Percentiles rank a stretch among this genome's conserved stretches.
phyloP scores from a whole-genome alignment of 30 jellyfish, hydroid and myxozoan genomes.

The Hydra vulgaris region DNA sequence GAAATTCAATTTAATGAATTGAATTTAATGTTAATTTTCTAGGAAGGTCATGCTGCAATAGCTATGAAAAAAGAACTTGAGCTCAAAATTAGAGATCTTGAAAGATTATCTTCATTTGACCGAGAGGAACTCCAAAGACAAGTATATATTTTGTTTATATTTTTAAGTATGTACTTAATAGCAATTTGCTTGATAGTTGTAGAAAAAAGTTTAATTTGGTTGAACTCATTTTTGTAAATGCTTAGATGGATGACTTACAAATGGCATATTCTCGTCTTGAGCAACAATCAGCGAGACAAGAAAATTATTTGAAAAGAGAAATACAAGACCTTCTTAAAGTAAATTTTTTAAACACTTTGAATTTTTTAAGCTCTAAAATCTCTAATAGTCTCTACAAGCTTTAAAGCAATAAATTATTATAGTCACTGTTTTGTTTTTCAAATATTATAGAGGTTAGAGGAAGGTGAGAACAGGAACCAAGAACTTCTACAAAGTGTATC shows the following conservation, averaged over 20 bases:
- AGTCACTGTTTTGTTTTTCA: not conserved
- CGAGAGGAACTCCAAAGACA: conserved; percentile 30
- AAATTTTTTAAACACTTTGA: not conserved
- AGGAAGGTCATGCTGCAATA: conserved; percentile 25
- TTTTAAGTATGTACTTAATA: no score
- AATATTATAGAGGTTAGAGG: conserved; percentile 61
- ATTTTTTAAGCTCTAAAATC: not conserved
- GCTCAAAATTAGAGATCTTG: conserved; percentile 21
- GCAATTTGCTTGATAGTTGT: not conserved
- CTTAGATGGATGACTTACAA: conserved; percentile 70
- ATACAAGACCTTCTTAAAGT: conserved; percentile 63
- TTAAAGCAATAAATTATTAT: no score
- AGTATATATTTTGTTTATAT: no score
- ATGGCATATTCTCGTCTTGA: conserved; percentile 36
- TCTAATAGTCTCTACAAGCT: no score
- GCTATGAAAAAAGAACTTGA: conserved; percentile 42
- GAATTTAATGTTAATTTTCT: not conserved
- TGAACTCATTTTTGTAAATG: not conserved
- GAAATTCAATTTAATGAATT: no score
- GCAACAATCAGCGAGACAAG: conserved; percentile 61
- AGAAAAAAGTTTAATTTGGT: not conserved
- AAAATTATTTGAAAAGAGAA: conserved; percentile 57
- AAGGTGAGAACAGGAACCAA: conserved; percentile 79
- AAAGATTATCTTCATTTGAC: conserved; percentile 26
- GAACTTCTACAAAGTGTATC: conserved; percentile 79